Evolutionary conservation across 2,113 vertebrate genomes (phyloP), one percentile per base, ranked within the genome.

Genomic region (Calonectris borealis): DNA sequence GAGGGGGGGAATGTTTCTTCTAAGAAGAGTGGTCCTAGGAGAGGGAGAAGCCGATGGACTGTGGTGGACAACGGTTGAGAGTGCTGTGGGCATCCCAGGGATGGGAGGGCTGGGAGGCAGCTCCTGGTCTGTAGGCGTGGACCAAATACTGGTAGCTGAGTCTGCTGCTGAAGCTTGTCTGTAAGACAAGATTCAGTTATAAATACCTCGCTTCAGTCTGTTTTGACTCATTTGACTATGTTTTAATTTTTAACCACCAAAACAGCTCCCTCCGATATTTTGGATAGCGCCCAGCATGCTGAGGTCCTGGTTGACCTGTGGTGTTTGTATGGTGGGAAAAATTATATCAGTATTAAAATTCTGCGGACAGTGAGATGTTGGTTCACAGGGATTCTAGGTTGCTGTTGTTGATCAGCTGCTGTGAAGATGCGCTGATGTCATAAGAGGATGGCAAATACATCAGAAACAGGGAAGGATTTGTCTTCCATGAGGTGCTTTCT

Each of bases 331-430:
- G 2, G 25, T 6, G 32, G 52, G 51, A 27, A 7, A 18, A 26
- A 16, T 17, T 1, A 25, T 49, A 11, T 38, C 42, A 9, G 40
- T 16, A 11, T 27, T 82, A 25, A 18, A 42, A 46, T 29, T 26
- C 34, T 32, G 22, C 0, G 4, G 42, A 8, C 3, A 0, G 27
- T 4, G 24, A 32, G 27, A 3, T 0, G 1, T 34, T 9, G 42
- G 25, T 44, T 46, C 2, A 2, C n/a, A 11, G 66, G 69, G 25
- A 19, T 49, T 49, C n/a, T 62, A 34, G 48, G 71, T 40, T 27
- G n/a, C 26, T 61, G 91, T 4, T 46, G 52, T 17, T 25, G 34
- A 34, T 54, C 62, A 40, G 72, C 36, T 49, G 75, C 62, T n/a
- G 3, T 8, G 21, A 70, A 66, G 65, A 18, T 24, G 66, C 3